These are phyloP conservation scores for Pipra filicauda DNA, from an alignment of 2,113 vertebrate species.

Conservation along the genomic window DNA sequence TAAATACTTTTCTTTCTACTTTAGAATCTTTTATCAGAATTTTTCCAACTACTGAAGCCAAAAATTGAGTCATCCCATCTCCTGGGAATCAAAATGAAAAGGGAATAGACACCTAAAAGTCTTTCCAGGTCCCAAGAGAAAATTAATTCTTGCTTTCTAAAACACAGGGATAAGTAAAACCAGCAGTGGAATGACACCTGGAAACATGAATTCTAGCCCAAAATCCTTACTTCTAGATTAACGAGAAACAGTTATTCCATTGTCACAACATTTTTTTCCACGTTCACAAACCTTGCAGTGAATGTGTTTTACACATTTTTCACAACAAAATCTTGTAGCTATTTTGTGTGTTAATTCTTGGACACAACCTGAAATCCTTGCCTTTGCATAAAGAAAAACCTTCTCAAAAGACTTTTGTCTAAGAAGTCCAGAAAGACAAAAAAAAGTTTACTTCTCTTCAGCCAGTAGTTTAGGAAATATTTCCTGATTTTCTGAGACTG, in stretches of 20 bases:
- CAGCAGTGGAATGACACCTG: not conserved
- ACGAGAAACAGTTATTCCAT: not conserved
- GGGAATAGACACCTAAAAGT: not conserved
- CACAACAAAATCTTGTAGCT: not conserved
- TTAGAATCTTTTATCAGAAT: not conserved
- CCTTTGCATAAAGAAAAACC: not conserved
- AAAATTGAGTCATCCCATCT: not conserved
- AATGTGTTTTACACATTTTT: not conserved
- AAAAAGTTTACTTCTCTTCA: not conserved
- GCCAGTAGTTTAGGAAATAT: not conserved
- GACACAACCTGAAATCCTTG: not conserved
- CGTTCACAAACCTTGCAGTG: not conserved
- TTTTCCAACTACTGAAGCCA: not conserved
- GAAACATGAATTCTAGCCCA: not conserved
- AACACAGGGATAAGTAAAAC: not conserved
- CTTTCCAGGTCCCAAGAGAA: not conserved
- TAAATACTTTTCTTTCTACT: not conserved
- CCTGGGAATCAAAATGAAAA: not conserved
- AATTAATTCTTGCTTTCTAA: not conserved
- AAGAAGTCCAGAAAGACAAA: not conserved
- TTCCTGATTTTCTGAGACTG: not conserved
- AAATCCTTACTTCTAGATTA: not conserved
- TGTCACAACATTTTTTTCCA: not conserved
- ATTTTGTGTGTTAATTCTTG: not conserved
- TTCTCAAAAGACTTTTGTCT: not conserved